Evolutionary conservation across 2,113 vertebrate genomes (phyloP).

Genomic region (Chascanopsetta lugubris): DNA sequence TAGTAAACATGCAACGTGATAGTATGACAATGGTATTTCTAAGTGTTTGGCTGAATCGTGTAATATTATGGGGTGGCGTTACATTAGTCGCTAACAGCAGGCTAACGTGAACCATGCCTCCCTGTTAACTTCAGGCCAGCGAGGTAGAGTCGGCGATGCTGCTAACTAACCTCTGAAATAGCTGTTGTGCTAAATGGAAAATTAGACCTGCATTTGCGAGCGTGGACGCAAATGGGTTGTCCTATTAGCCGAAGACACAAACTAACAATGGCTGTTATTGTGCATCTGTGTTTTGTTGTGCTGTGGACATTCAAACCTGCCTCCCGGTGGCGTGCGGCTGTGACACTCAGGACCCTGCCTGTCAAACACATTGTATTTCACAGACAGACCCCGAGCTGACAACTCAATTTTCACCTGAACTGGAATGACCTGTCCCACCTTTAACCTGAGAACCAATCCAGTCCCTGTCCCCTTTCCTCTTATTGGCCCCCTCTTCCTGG

Average conservation of each 20-base stretch:
- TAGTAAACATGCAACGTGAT: background rate
- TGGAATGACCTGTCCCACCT: conserved; percentile 27
- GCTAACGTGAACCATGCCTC: conserved; percentile 22
- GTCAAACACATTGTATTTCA: conserved; percentile 16
- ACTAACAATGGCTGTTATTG: background rate
- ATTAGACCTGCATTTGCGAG: no score
- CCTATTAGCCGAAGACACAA: background rate
- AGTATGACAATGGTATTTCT: accelerated
- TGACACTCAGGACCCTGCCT: background rate
- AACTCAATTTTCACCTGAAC: conserved; percentile 2
- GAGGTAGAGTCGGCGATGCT: conserved; percentile 18
- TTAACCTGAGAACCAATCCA: background rate
- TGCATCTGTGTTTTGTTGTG: conserved; percentile 1
- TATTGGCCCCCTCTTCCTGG: background rate
- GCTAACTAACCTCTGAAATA: conserved; percentile 15
- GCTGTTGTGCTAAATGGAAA: no score
- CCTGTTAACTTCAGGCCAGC: conserved; percentile 47
- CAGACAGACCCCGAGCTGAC: background rate
- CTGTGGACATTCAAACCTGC: background rate
- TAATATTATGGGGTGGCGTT: background rate
- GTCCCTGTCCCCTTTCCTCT: background rate
- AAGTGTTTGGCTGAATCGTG: accelerated
- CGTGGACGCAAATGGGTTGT: background rate
- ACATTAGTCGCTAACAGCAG: conserved; percentile 16
- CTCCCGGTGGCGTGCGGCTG: background rate